A percentile compares a stretch with the other conserved stretches of the same genome.
These are phyloP conservation scores for Drosophila picticornis DNA, from an alignment of 2,888 invertebrate genomes.

Conservation along the genomic window DNA sequence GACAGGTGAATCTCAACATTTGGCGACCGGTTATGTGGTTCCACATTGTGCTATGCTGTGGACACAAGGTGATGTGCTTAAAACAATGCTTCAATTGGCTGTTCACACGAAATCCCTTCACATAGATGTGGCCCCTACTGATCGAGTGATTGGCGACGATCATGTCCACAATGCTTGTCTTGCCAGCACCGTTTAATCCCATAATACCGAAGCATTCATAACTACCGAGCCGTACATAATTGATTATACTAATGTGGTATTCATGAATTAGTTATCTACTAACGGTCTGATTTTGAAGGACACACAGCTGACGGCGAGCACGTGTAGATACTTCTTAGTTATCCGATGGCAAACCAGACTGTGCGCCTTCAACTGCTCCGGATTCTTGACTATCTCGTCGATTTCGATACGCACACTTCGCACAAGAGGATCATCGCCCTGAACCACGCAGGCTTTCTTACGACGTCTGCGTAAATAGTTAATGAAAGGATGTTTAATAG, in stretches of 20 bases:
- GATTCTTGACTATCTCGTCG: conserved; percentile 1
- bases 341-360: conserved; percentile 19
- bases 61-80: conserved; percentile 88
- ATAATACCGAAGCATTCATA: conserved; percentile 92
- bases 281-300: conserved; percentile 41
- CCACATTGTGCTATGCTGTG: conserved; percentile 89
- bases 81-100: conserved; percentile 86
- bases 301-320: conserved; percentile 18
- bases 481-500: conserved; percentile 3
- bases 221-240: conserved; percentile 70
- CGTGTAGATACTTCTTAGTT: not conserved
- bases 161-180: conserved; percentile 94
- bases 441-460: not conserved
- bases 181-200: conserved; percentile 94
- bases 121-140: conserved; percentile 89
- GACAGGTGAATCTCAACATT: conserved; percentile 87
- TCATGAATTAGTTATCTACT: not conserved
- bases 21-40: conserved; percentile 89
- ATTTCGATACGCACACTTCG: not conserved
- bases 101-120: conserved; percentile 86
- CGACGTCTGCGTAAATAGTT: conserved; percentile 7
- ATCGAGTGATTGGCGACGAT: conserved; percentile 91
- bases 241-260: not conserved
- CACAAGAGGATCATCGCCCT: conserved; percentile 5
- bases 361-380: conserved; percentile 1